Conservation (phyloP, 2,113 vertebrate species). For the Mesoclemmys tuberculata region DNA sequence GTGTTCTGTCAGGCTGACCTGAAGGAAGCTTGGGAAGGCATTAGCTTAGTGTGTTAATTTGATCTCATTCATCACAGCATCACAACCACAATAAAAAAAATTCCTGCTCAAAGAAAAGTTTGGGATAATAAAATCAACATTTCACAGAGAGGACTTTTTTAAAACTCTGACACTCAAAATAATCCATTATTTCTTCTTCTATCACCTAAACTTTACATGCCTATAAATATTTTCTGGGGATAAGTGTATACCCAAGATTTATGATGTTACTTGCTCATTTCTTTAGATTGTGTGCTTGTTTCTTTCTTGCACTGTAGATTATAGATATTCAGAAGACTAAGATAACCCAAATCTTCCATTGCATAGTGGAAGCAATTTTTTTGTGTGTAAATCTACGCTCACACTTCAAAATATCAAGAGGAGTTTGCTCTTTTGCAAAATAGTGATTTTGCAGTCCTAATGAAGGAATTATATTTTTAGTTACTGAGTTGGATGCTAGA, state of each 20-base stretch:
- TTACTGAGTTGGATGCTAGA: neutral
- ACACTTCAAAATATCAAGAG: neutral
- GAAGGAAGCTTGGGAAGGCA: neutral
- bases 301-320: neutral
- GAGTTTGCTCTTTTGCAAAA: neutral
- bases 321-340: neutral
- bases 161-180: neutral
- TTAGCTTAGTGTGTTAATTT: neutral
- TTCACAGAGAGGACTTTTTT: neutral
- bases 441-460: neutral
- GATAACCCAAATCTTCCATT: neutral
- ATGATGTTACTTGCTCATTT: neutral
- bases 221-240: neutral
- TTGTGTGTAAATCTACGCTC: neutral
- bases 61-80: neutral
- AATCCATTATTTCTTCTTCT: no score
- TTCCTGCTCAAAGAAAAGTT: neutral
- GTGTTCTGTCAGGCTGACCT: neutral
- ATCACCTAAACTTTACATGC: neutral
- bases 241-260: neutral
- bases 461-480: neutral
- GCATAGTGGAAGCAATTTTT: neutral
- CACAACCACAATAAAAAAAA: neutral
- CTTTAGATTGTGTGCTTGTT: neutral
- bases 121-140: neutral